Percentiles rank a stretch among this genome's conserved stretches.
phyloP scores from a whole-genome alignment of 1,140 invertebrate genomes.

The Ceratina calcarata region DNA sequence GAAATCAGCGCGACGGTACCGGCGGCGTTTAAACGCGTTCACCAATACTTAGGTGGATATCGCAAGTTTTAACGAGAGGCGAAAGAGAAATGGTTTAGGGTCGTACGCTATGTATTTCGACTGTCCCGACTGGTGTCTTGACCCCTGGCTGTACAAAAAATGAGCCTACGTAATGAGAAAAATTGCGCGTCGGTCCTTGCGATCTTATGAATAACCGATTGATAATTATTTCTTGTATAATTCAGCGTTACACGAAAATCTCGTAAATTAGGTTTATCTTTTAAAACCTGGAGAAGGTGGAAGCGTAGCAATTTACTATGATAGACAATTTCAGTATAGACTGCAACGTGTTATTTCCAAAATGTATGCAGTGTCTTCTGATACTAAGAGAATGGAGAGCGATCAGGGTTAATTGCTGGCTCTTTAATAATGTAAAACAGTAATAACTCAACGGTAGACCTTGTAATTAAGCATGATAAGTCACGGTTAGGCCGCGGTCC shows the following conservation, averaged over 20 bases:
- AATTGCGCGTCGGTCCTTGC: constrained; percentile 5
- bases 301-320: too few relatives aligned
- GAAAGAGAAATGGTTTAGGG: constrained; percentile 56
- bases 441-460: constrained; percentile 60
- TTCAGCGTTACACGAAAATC: too few relatives aligned
- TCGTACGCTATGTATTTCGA: constrained; percentile 56
- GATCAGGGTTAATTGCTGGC: constrained; percentile 49
- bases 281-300: too few relatives aligned
- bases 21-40: constrained; percentile 55
- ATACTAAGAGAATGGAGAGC: constrained; percentile 22
- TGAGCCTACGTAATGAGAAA: constrained; percentile 25
- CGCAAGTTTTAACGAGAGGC: constrained; percentile 47
- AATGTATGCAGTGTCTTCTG: constrained; percentile 11
- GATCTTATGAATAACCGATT: constrained; percentile 17
- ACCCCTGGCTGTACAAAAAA: background rate
- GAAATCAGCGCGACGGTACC: constrained; percentile 65
- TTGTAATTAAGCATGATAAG: constrained; percentile 67
- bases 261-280: too few relatives aligned
- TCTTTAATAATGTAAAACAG: constrained; percentile 60
- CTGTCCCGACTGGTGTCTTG: constrained; percentile 34
- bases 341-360: constrained; percentile 6
- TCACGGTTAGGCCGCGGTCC: constrained; percentile 57
- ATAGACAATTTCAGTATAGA: constrained; percentile 17
- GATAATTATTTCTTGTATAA: constrained; percentile 13
- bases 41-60: constrained; percentile 44